These are phyloP conservation scores for Luehdorfia chinensis DNA, from an alignment of 1,140 invertebrate species.

Conservation along the genomic window DNA sequence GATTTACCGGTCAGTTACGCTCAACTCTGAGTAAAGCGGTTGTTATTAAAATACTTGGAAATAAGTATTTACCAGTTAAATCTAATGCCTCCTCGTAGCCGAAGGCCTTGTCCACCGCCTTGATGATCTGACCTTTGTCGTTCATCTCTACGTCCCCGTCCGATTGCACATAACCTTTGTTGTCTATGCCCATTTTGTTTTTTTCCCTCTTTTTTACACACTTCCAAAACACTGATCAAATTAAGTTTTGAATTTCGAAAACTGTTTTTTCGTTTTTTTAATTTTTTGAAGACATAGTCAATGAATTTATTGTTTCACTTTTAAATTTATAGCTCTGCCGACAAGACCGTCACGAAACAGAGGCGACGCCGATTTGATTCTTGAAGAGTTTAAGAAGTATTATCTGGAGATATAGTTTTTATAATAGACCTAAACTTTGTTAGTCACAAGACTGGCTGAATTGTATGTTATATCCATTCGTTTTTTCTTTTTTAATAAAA, in stretches of 20 bases:
- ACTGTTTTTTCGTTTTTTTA: conserved; percentile 11
- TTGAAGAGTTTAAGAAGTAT: neutral
- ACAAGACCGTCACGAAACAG: neutral
- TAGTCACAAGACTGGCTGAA: neutral
- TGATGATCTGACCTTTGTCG: conserved; percentile 13
- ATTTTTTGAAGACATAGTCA: conserved; percentile 2
- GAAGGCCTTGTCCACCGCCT: conserved; percentile 18
- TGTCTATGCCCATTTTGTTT: conserved; percentile 25
- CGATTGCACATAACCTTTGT: conserved; percentile 23
- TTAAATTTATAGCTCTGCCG: neutral
- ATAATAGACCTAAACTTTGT: neutral
- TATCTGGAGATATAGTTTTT: neutral
- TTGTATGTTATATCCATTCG: neutral
- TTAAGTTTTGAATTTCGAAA: conserved; percentile 5
- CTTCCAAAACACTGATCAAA: conserved; percentile 3
- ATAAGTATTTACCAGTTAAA: conserved; percentile 42
- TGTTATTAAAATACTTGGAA: too few relatives aligned
- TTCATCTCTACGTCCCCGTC: conserved; percentile 34
- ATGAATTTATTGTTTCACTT: neutral
- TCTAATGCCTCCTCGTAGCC: conserved; percentile 52
- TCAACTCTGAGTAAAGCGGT: too few relatives aligned
- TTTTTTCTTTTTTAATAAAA: neutral
- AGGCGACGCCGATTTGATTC: neutral
- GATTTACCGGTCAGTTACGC: too few relatives aligned
- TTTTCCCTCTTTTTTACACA: conserved; percentile 3